Base-by-base conservation (phyloP, 2,797 vertebrate species). In the Simalia tracyae region DNA sequence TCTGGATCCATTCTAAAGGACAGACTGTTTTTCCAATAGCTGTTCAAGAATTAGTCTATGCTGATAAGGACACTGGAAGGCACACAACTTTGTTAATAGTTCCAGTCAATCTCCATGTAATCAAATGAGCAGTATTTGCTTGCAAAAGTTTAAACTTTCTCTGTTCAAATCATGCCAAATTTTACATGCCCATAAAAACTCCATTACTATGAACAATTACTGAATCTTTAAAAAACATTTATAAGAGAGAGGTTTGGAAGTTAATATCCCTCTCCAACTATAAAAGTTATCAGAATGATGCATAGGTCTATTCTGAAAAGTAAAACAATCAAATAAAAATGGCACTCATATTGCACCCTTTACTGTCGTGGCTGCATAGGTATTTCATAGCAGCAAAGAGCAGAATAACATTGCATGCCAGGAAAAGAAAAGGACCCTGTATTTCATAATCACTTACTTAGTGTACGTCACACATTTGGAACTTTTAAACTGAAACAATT, bases 241-340 rank as follows among this genome's bases (percentile, higher is more conserved):
- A 64, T 90, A 92, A 87, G 59, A 84, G 92, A 22, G 57, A 81
- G 64, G 31, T 50, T 57, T 92, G 85, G 36, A 92, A 57, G 66
- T 92, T 92, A 92, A 92, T 86, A 76, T 84, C 57, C 76, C 10
- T 26, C 7, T 72, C n/a, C 64, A 92, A 92, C 90, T 92, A 84
- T 81, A 87, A 87, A 57, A 86, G 66, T 81, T 85, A 84, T 90
- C 66, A 90, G 81, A 92, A 87, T 92, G 89, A 90, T 90, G 26
- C 68, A 84, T 68, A 90, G n/a, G 31, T 50, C 85, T 87, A 87
- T 92, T 87, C 87, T 63, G 66, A 90, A 90, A 90, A 92, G 84
- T 90, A 84, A 86, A 36, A 42, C 84, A n/a, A 61, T 92, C 72
- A 90, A 87, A 92, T 92, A 87, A 92, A 22, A 85, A 88, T 46